phyloP scores from a whole-genome alignment of 2,888 invertebrate species.

The Rhagonycha fulva region DNA sequence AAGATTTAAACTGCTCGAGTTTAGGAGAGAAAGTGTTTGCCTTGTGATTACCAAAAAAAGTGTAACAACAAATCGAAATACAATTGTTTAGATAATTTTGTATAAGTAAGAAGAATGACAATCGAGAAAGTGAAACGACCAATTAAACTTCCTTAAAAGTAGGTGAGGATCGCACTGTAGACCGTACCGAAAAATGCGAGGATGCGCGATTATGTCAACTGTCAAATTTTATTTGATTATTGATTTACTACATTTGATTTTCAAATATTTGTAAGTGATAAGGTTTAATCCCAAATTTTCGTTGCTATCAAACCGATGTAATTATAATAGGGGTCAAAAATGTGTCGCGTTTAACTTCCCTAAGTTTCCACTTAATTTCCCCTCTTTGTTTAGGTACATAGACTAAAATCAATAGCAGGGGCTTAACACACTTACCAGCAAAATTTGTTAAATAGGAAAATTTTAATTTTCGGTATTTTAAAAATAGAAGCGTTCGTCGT shows the following conservation, averaged over 20 bases:
- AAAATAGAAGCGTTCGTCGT: background rate
- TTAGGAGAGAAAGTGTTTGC: conserved; percentile 15
- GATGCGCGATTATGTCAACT: background rate
- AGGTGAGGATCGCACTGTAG: background rate
- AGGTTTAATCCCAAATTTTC: background rate
- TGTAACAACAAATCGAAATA: background rate
- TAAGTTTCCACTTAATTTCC: conserved; percentile 12
- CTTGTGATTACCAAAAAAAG: background rate
- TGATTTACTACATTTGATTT: background rate
- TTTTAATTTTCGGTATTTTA: background rate
- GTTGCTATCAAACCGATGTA: background rate
- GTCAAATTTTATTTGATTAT: background rate
- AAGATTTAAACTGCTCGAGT: conserved; percentile 4
- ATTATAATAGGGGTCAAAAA: conserved; percentile 1
- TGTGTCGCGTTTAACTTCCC: conserved; percentile 5
- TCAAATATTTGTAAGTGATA: background rate
- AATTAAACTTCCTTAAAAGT: background rate
- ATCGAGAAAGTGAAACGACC: background rate
- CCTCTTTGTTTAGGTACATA: conserved; percentile 5
- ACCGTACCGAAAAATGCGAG: background rate
- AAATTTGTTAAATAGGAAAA: background rate
- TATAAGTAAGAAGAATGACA: background rate
- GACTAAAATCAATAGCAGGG: conserved; percentile 14
- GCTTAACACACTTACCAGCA: conserved; percentile 8
- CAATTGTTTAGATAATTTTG: background rate